These are phyloP conservation scores for Pteromalus puparum DNA, from an alignment of 1,140 invertebrate genomes.

Conservation along the genomic window DNA sequence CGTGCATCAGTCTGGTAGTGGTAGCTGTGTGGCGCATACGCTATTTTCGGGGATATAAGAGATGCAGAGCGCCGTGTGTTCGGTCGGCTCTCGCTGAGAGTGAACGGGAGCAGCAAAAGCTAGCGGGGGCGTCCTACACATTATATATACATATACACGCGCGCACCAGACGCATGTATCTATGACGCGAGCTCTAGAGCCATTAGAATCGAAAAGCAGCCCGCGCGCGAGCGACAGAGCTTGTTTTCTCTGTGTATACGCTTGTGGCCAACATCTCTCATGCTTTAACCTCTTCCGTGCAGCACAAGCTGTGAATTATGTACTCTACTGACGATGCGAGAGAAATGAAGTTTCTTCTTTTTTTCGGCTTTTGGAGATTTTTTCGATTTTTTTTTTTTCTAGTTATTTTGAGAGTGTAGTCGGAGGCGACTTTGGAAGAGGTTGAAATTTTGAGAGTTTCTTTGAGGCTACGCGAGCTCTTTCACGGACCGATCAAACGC, in stretches of 20 bases:
- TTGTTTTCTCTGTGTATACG: background rate
- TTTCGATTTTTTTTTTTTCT: no score
- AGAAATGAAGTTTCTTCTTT: no score
- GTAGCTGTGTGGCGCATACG: slow-evolving; percentile 58
- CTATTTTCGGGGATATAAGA: slow-evolving; percentile 63
- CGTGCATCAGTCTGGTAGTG: background rate
- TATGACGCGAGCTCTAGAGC: background rate
- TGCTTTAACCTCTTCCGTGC: background rate
- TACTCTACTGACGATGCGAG: no score
- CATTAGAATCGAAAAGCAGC: background rate
- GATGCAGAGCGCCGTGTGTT: background rate
- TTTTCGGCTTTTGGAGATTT: no score
- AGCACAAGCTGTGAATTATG: background rate
- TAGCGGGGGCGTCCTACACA: slow-evolving; percentile 65
- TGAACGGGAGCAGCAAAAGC: slow-evolving; percentile 39
- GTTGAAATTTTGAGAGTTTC: background rate
- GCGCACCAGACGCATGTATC: background rate
- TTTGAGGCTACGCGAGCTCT: background rate
- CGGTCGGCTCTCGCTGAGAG: no score
- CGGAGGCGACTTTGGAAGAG: background rate
- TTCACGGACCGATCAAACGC: background rate
- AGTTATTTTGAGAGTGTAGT: background rate
- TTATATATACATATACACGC: background rate
- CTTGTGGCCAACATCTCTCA: background rate
- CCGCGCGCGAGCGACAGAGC: background rate